Evolutionary conservation across 2,888 invertebrate genomes (phyloP), one percentile per base, ranked within the genome.

Genomic region (Caenorhabditis virilis): DNA sequence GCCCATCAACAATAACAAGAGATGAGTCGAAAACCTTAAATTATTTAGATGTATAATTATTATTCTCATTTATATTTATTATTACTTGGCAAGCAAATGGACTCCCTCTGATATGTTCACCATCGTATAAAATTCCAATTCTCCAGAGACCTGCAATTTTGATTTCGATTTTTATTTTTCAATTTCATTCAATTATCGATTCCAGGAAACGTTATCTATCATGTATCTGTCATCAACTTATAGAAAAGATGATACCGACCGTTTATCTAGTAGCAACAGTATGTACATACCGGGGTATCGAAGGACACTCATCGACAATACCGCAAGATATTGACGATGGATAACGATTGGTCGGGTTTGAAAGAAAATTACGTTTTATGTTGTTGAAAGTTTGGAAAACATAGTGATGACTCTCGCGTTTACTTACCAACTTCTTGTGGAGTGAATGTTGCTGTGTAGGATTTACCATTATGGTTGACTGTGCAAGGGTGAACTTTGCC

Each of bases 391-490:
- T n/a, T n/a, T n/a, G n/a, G n/a, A n/a, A n/a, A n/a, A n/a, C n/a
- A n/a, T n/a, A n/a, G n/a, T n/a, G n/a, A n/a, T n/a, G n/a, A n/a
- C n/a, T n/a, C n/a, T n/a, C n/a, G n/a, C n/a, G n/a, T 18, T 42
- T 38, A 73, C 85, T 71, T 69, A 86, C 95, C 97, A 36, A 93
- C 91, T 86, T 97, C 95, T 78, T 93, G 92, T 0, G 97, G 97
- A 83, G 94, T 92, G 85, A 97, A 97, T 78, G 92, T 94, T 72
- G 95, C 94, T 74, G 92, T 91, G 83, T 93, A 94, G 52, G 92
- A 91, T 55, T 91, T 92, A 43, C 90, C 90, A 26, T 76, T 78
- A 53, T 85, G 85, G 5, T 78, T 76, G 4, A 87, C 89, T 0
- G 91, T 91, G 83, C 92, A 91, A 63, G 89, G 88, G 55, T 91